A percentile compares a stretch with the other conserved stretches of the same genome.
These are phyloP conservation scores for Delia radicum DNA, from an alignment of 1,140 invertebrate species.

Conservation along the genomic window DNA sequence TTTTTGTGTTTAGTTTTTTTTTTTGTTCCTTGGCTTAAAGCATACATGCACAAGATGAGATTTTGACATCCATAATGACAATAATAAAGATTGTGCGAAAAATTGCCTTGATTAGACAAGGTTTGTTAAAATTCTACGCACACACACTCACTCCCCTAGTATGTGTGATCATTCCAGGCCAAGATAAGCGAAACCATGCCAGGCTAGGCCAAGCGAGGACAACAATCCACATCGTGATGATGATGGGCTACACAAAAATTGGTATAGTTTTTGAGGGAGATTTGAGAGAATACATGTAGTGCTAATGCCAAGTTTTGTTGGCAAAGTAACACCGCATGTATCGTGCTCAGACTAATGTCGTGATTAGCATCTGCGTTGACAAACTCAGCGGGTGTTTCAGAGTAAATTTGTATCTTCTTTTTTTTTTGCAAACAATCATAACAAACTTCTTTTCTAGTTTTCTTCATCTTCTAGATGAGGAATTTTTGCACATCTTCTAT, in stretches of 20 bases:
- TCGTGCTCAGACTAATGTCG: constrained; percentile 44
- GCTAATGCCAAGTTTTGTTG: constrained; percentile 30
- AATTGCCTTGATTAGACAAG: neutral
- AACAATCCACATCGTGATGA: neutral
- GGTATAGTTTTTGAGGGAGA: neutral
- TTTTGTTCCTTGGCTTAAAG: no score
- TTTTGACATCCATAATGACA: neutral
- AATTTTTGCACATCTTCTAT: no score
- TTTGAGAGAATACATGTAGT: constrained; percentile 20
- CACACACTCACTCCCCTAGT: no score
- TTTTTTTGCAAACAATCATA: neutral
- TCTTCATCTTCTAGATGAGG: neutral
- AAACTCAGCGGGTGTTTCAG: constrained; percentile 46
- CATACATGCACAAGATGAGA: neutral
- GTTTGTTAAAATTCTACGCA: neutral
- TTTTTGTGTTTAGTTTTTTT: no score
- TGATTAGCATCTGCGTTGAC: constrained; percentile 57
- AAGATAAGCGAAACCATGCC: neutral
- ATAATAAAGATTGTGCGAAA: neutral
- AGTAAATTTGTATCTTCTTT: neutral
- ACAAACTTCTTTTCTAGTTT: neutral
- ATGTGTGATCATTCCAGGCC: neutral
- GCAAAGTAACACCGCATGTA: constrained; percentile 34
- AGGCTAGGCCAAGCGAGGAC: neutral
- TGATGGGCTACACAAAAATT: neutral